Evolutionary conservation across 2,113 vertebrate genomes (phyloP).

Genomic region (Pteronura brasiliensis): DNA sequence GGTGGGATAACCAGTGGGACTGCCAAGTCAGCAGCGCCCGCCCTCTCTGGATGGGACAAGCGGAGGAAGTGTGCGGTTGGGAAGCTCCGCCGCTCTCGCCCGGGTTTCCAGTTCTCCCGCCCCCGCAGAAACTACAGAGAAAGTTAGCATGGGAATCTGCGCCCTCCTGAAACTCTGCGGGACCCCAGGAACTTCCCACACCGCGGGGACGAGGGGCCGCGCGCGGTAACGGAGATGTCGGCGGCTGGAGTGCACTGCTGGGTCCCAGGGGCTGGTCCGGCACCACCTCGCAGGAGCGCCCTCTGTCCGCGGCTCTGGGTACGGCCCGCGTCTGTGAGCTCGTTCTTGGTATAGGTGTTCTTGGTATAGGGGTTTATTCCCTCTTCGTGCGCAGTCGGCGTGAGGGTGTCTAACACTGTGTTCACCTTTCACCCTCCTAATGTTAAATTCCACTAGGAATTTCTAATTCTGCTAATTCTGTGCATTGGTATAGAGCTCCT

Average conservation of each 20-base stretch:
- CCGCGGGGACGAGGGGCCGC: rapidly evolving
- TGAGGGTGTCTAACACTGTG: too few relatives aligned
- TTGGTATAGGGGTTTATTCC: neutral
- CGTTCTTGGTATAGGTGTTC: neutral
- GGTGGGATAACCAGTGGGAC: neutral
- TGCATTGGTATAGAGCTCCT: neutral
- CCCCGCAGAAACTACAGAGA: neutral
- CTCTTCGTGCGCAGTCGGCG: rapidly evolving
- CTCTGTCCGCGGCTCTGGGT: neutral
- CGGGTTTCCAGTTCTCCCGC: neutral
- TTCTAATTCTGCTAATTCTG: neutral
- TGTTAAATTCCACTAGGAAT: neutral
- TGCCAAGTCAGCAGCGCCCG: neutral
- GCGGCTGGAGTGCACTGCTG: rapidly evolving
- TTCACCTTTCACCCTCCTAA: neutral
- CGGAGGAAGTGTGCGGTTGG: conserved; percentile 47
- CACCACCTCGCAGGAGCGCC: neutral
- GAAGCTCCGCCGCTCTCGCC: conserved; percentile 56
- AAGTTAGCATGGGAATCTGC: conserved; percentile 40
- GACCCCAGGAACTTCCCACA: conserved; percentile 58
- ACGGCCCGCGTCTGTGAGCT: neutral
- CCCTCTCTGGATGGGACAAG: neutral
- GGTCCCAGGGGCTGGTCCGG: rapidly evolving
- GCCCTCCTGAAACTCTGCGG: neutral
- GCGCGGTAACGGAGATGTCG: neutral